A percentile compares a stretch with the other conserved stretches of the same genome.
phyloP scores from a whole-genome alignment of 1,140 invertebrate species.

The Trichomalopsis sarcophagae region DNA sequence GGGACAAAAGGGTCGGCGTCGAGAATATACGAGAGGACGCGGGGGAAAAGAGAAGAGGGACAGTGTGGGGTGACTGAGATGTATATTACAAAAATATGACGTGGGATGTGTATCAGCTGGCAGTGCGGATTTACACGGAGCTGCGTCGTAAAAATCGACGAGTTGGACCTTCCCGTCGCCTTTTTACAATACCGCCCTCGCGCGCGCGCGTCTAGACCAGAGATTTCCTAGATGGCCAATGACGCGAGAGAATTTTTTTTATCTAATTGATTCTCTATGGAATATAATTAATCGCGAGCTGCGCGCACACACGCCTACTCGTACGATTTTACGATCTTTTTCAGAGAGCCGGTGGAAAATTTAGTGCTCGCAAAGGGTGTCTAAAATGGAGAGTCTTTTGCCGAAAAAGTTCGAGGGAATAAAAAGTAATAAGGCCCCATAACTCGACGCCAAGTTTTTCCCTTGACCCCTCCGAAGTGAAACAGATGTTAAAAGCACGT shows the following conservation, averaged over 20 bases:
- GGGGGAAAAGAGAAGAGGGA: background rate
- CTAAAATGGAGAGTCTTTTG: background rate
- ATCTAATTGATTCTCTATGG: background rate
- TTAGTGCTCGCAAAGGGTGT: background rate
- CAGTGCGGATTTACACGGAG: conserved; percentile 19
- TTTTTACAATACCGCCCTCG: too few relatives aligned
- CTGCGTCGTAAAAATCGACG: background rate
- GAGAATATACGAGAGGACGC: background rate
- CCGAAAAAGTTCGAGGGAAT: background rate
- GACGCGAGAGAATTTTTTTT: background rate
- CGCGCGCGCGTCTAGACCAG: background rate
- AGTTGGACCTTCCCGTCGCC: background rate
- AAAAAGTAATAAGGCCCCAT: too few relatives aligned
- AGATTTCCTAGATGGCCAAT: background rate
- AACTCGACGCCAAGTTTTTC: too few relatives aligned
- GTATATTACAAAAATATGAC: conserved; percentile 44
- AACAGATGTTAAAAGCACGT: background rate
- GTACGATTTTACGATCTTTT: background rate
- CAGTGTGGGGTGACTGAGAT: background rate
- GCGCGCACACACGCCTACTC: background rate
- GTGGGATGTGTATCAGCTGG: conserved; percentile 33
- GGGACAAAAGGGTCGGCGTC: background rate
- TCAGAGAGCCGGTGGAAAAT: background rate
- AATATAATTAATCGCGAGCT: background rate
- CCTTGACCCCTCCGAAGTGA: too few relatives aligned